A percentile compares a stretch with the other conserved stretches of the same genome.
Conservation (phyloP, 2,888 invertebrate species). For the Spicauda simplicius region DNA sequence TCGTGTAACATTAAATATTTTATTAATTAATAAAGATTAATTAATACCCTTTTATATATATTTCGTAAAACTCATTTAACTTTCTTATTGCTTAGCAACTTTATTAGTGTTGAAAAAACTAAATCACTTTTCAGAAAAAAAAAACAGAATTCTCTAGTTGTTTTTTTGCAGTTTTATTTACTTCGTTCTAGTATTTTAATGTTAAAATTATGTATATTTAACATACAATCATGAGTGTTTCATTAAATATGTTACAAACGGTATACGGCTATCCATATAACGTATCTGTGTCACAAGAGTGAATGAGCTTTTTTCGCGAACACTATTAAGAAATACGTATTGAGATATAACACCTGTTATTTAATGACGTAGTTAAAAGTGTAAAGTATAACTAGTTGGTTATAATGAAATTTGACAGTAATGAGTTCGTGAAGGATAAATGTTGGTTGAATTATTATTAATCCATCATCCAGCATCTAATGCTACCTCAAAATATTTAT, state of each 20-base stretch:
- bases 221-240: constrained; percentile 11
- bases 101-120: background rate
- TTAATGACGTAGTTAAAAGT: background rate
- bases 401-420: no score
- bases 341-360: background rate
- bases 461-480: no score
- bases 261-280: constrained; percentile 6
- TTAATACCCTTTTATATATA: background rate
- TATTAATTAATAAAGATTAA: no score
- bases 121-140: no score
- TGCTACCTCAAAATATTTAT: no score
- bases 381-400: no score
- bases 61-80: background rate
- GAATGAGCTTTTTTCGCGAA: background rate
- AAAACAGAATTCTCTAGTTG: no score
- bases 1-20: no score
- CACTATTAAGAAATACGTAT: background rate
- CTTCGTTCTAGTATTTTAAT: background rate
- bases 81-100: background rate
- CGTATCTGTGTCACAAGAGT: constrained; percentile 14
- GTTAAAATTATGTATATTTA: constrained; percentile 6
- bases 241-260: constrained; percentile 17
- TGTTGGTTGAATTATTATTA: no score
- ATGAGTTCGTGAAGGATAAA: no score
- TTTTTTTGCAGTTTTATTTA: no score